Conservation (phyloP, 2,113 vertebrate genomes). For the Heterotilapia buettikoferi region DNA sequence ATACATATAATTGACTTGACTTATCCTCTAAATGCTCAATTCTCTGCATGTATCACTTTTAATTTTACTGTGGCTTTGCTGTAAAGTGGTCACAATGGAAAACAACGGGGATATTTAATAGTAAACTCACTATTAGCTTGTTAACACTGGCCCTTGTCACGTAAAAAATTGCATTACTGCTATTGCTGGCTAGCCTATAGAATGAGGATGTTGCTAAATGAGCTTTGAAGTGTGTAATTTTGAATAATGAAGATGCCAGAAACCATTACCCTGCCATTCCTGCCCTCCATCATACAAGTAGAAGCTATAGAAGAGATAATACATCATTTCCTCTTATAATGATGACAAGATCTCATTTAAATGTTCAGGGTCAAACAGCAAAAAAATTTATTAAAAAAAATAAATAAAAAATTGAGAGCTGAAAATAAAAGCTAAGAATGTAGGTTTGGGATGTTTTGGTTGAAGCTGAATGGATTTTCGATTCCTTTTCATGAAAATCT, state of each 20-base stretch:
- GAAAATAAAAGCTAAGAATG: background rate
- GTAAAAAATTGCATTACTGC: slow-evolving; percentile 12
- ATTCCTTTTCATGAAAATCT: slow-evolving; percentile 10
- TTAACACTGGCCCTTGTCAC: background rate
- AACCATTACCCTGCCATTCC: slow-evolving; percentile 26
- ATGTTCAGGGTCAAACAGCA: background rate
- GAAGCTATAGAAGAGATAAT: background rate
- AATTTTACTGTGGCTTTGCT: background rate
- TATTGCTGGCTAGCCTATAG: background rate
- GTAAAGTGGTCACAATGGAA: background rate
- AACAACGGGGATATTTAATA: background rate
- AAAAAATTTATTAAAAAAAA: background rate
- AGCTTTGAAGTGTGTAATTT: slow-evolving; percentile 40
- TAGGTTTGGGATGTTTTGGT: background rate
- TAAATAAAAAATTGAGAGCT: background rate
- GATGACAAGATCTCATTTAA: slow-evolving; percentile 11
- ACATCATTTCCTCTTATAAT: slow-evolving; percentile 36
- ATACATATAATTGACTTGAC: background rate
- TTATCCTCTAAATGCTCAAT: background rate
- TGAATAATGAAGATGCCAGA: slow-evolving; percentile 40
- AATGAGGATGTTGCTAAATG: slow-evolving; percentile 27
- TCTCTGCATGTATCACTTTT: background rate
- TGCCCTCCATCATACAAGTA: background rate
- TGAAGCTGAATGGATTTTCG: background rate
- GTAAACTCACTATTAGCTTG: background rate